Conservation (phyloP, 2,113 vertebrate genomes). For the Pygoscelis antarcticus region DNA sequence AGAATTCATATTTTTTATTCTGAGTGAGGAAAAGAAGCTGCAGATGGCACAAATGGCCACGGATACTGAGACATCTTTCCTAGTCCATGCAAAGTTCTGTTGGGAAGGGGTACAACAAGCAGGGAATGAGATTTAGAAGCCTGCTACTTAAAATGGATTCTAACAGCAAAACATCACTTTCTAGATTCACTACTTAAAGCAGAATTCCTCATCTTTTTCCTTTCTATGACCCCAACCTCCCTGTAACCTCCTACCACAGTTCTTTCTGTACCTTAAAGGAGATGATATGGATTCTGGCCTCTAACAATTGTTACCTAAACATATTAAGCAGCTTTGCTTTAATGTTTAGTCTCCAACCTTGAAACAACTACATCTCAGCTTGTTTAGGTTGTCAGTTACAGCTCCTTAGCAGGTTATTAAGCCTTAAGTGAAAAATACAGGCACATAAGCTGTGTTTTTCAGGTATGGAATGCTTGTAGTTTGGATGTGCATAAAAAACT, state of each 20-base stretch:
- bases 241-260: not conserved
- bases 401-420: not conserved
- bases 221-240: not conserved
- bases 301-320: not conserved
- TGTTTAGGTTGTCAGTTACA: not conserved
- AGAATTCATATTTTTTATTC: not conserved
- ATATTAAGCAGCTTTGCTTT: not conserved
- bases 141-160: not conserved
- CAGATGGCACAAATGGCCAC: not conserved
- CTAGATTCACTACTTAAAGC: not conserved
- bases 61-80: not conserved
- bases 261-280: not conserved
- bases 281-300: not conserved
- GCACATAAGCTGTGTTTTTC: not conserved
- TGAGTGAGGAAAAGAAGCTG: not conserved
- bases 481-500: not conserved
- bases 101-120: not conserved
- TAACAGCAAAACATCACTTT: not conserved
- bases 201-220: not conserved
- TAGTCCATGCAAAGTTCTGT: not conserved
- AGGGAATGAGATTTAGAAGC: not conserved
- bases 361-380: not conserved
- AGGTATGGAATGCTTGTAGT: not conserved
- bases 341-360: not conserved
- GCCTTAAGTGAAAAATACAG: not conserved